Base-by-base conservation (phyloP, 2,797 vertebrate genomes). In the Notolepis coatsorum region DNA sequence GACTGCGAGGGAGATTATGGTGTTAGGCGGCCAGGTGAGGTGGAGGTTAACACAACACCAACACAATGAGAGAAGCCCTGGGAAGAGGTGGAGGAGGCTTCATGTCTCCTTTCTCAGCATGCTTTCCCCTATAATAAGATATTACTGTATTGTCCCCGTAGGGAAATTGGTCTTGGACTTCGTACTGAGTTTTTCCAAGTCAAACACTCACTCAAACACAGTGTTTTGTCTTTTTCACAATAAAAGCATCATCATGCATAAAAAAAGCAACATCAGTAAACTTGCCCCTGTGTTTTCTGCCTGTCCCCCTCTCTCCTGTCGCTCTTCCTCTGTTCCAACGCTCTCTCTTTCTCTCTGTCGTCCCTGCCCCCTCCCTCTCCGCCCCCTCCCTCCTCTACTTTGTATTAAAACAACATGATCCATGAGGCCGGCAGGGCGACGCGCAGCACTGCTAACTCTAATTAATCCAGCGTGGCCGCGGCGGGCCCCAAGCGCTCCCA, bases 371-470 rank as follows among this genome's bases (percentile, higher is more conserved):
- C 43, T 33, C 37, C 42, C 39, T 1, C 56, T 23, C 58, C 43
- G 51, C 39, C 38, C 73, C 65, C 77, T 79, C 71, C 81, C 8
- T 58, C 79, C 79, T 80, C 78, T 92, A 94, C 95, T 96, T 95
- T 94, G 94, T 96, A 94, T 96, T 94, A 95, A 96, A 96, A 96
- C 94, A 96, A 94, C 94, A 95, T 93, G 95, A 96, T 95, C 94
- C 94, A 93, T 94, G 94, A 96, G 91, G 91, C 92, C 50, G 86
- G 88, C 80, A 83, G 93, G 93, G 93, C 93, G 84, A 94, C 93
- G 95, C 86, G 83, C 82, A 85, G 93, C 92, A 91, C 93, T 86
- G 94, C 95, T 97, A 96, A 97, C 96, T 96, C 95, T 97, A 98
- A 98, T 98, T 96, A 97, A 97, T 96, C 94, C 95, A 94, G 84